Evolutionary conservation across 2,888 invertebrate genomes (phyloP).

Genomic region (Andrena fulva): DNA sequence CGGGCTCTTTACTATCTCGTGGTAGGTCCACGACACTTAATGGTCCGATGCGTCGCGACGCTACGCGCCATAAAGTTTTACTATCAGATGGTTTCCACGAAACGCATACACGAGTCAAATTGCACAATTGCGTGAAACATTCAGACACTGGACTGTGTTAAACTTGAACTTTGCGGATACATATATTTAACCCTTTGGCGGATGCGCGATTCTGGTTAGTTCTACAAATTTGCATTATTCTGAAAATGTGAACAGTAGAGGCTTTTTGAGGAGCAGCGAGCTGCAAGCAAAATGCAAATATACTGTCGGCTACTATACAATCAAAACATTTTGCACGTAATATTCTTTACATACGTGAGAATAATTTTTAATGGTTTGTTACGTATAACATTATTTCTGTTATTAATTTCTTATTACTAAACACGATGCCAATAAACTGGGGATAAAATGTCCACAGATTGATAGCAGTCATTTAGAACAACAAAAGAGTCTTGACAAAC

Average conservation of each 20-base stretch:
- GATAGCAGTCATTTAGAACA: no score
- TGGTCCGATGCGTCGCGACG: slow-evolving; percentile 77
- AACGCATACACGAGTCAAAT: slow-evolving; percentile 65
- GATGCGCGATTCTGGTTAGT: not conserved
- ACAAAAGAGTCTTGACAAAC: no score
- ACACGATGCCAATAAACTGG: no score
- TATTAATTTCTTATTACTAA: no score
- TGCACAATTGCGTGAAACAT: slow-evolving; percentile 41
- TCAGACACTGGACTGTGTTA: slow-evolving; percentile 13
- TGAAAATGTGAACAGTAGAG: not conserved
- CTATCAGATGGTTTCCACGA: slow-evolving; percentile 73
- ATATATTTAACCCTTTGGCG: not conserved
- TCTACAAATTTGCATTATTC: not conserved
- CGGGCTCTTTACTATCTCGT: slow-evolving; percentile 29
- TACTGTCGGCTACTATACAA: no score
- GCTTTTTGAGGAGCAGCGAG: not conserved
- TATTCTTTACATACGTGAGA: no score
- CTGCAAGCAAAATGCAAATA: no score
- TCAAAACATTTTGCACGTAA: no score
- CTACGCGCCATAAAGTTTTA: slow-evolving; percentile 76
- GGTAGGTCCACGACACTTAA: slow-evolving; percentile 58
- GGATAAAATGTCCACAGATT: no score
- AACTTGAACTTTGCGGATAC: slow-evolving; percentile 30
- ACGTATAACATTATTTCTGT: no score
- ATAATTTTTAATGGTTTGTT: no score